These are phyloP conservation scores for Littorina saxatilis DNA, from an alignment of 1,140 invertebrate genomes.

Conservation along the genomic window DNA sequence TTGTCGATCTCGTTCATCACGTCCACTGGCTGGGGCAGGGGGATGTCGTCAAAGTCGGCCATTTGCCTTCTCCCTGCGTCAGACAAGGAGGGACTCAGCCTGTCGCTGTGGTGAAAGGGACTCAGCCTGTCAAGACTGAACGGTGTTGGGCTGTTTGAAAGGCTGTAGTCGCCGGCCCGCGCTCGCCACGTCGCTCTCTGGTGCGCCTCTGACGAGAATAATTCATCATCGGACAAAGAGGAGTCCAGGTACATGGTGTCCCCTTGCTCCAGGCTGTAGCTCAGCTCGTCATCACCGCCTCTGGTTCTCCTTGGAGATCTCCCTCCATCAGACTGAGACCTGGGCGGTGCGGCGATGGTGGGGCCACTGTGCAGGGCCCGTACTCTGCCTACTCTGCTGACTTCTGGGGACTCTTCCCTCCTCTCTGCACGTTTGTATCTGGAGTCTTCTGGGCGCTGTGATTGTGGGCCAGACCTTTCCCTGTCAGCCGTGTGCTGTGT, in stretches of 20 bases:
- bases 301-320: background rate
- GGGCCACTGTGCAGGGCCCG: background rate
- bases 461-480: no score
- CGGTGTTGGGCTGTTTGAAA: background rate
- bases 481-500: no score
- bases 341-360: background rate
- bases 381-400: background rate
- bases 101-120: background rate
- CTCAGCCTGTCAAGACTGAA: no score
- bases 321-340: background rate
- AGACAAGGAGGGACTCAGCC: background rate
- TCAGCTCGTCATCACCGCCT: constrained; percentile 29
- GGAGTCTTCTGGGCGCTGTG: constrained; percentile 35
- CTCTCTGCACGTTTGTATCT: constrained; percentile 39
- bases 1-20: constrained; percentile 55
- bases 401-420: constrained; percentile 43
- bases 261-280: constrained; percentile 27
- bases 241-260: background rate
- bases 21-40: background rate
- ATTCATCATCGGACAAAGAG: background rate
- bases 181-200: constrained; percentile 12
- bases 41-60: background rate
- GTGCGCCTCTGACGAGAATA: background rate
- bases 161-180: background rate
- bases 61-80: background rate